A percentile compares a stretch with the other conserved stretches of the same genome.
Evolutionary conservation across 2,113 vertebrate genomes (phyloP).

Genomic region (Stegostoma tigrinum): DNA sequence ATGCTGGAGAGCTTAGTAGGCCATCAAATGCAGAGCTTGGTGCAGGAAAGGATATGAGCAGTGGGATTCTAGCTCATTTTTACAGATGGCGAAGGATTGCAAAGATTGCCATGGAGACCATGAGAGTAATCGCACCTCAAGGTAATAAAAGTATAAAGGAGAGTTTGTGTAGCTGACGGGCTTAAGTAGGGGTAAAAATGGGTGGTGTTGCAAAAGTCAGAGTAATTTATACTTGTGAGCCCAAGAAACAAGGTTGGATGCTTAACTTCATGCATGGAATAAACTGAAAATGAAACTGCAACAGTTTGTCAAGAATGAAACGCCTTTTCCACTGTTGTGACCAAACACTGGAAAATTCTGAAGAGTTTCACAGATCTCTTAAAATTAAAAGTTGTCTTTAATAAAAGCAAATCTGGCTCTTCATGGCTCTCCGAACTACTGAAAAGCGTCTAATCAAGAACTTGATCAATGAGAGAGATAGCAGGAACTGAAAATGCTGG

Average conservation of each 20-base stretch:
- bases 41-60: background rate
- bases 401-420: conserved; percentile 74
- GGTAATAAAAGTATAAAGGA: background rate
- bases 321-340: conserved; percentile 71
- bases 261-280: conserved; percentile 58
- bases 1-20: background rate
- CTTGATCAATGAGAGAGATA: conserved; percentile 58
- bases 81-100: background rate
- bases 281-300: conserved; percentile 76
- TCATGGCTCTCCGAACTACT: conserved; percentile 73
- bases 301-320: no score
- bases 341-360: conserved; percentile 75
- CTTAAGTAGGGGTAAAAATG: background rate
- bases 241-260: background rate
- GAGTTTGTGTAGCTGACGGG: background rate
- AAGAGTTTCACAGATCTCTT: conserved; percentile 83
- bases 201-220: background rate
- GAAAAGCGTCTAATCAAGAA: conserved; percentile 77
- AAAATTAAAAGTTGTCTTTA: conserved; percentile 77
- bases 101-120: background rate
- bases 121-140: background rate
- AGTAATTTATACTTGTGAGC: background rate
- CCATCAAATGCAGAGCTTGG: background rate
- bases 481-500: no score
- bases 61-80: background rate